Evolutionary conservation across 2,113 vertebrate genomes (phyloP).

Genomic region (Acrocephalus arundinaceus): DNA sequence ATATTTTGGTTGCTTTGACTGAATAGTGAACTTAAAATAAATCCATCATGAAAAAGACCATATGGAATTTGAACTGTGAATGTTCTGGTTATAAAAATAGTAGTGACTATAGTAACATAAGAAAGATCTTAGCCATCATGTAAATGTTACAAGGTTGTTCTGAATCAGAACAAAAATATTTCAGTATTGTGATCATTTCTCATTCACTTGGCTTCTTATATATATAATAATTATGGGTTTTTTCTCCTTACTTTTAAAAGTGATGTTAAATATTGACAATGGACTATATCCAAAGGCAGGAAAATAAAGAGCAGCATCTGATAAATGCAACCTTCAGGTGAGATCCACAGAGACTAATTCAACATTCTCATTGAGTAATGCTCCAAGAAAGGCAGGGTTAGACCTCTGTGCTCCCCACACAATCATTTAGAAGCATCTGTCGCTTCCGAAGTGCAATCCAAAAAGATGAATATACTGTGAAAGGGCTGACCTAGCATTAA

Average conservation of each 20-base stretch:
- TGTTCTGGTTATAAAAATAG: background rate
- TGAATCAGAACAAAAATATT: background rate
- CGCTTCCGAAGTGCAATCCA: background rate
- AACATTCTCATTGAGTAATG: background rate
- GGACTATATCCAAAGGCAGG: background rate
- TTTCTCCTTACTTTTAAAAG: background rate
- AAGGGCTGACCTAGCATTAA: slow-evolving; percentile 27
- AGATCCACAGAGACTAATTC: background rate
- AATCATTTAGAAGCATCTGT: background rate
- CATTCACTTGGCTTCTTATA: background rate
- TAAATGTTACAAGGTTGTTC: background rate
- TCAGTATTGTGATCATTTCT: background rate
- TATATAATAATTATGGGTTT: background rate
- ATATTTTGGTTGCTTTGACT: background rate
- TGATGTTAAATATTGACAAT: background rate
- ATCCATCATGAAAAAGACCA: background rate
- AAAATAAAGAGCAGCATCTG: background rate
- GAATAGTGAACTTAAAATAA: background rate
- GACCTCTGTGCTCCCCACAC: background rate
- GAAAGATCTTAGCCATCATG: background rate
- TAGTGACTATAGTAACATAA: background rate
- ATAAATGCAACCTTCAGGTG: background rate
- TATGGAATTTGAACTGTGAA: background rate
- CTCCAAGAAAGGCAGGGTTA: background rate
- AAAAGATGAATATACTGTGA: slow-evolving; percentile 18